phyloP scores from a whole-genome alignment of 2,797 vertebrate species.

The Meriones psammophilus region DNA sequence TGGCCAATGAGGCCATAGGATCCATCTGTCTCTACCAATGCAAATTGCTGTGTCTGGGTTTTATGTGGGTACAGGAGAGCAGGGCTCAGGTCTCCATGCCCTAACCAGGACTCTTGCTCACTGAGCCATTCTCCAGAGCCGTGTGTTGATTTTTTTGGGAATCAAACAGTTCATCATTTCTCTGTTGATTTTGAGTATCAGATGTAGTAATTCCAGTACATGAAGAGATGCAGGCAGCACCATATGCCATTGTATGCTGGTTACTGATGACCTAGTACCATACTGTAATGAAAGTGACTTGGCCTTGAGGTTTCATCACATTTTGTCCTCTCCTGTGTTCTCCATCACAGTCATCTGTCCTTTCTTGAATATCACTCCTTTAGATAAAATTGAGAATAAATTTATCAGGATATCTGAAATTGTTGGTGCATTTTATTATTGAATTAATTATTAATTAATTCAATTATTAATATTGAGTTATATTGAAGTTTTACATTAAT shows the following conservation, averaged over 20 bases:
- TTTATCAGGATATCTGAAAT: neutral
- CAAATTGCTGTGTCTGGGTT: neutral
- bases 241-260: neutral
- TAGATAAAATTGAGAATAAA: slow-evolving; percentile 55
- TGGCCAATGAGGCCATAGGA: neutral
- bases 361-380: slow-evolving; percentile 55
- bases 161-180: neutral
- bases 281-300: neutral
- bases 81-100: neutral
- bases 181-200: neutral
- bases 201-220: neutral
- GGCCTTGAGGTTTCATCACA: neutral
- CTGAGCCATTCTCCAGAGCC: neutral
- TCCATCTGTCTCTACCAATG: neutral
- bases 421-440: slow-evolving; percentile 21
- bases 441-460: too few relatives aligned
- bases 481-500: slow-evolving; percentile 35
- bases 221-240: neutral
- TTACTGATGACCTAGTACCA: neutral
- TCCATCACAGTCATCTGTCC: slow-evolving; percentile 58
- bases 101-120: neutral
- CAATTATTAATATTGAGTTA: too few relatives aligned
- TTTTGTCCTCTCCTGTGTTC: neutral
- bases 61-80: neutral
- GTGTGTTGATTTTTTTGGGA: slow-evolving; percentile 21